phyloP scores from a whole-genome alignment of 2,113 vertebrate species.

The Chlamydotis undulata region DNA sequence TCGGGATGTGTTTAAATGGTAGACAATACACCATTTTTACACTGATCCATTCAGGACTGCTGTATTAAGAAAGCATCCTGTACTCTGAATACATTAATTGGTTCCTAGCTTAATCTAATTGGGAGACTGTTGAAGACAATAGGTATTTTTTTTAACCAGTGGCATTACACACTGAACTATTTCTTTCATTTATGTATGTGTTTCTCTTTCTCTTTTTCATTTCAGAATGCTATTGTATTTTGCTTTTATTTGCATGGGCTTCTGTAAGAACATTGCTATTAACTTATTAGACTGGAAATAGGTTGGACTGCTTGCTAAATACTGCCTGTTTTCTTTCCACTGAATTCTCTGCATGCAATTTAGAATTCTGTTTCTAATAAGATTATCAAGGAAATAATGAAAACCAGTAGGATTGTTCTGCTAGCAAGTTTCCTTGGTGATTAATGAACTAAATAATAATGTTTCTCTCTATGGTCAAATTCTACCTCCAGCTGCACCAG shows the following conservation, averaged over 20 bases:
- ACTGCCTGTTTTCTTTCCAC: background rate
- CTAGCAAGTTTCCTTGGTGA: constrained; percentile 28
- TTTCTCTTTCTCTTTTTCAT: constrained; percentile 39
- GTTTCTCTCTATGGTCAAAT: constrained; percentile 5
- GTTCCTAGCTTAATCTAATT: constrained; percentile 37
- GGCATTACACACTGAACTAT: background rate
- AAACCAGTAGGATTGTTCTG: background rate
- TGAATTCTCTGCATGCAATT: background rate
- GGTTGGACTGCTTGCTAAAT: constrained; percentile 17
- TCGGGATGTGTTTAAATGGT: background rate
- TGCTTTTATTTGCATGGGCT: constrained; percentile 21
- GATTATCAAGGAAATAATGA: constrained; percentile 50
- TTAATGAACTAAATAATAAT: constrained; percentile 51
- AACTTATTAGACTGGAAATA: constrained; percentile 31
- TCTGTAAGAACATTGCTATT: constrained; percentile 26
- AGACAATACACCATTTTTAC: background rate
- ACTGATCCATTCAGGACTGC: background rate
- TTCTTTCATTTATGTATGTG: background rate
- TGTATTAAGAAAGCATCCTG: constrained; percentile 5
- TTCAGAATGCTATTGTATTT: constrained; percentile 45
- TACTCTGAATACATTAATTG: constrained; percentile 21
- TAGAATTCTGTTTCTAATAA: constrained; percentile 47
- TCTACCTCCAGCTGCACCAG: background rate
- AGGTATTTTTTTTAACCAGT: background rate
- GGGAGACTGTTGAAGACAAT: constrained; percentile 27